Base-by-base conservation (phyloP, 1,140 invertebrate genomes). In the Zaprionus capensis region DNA sequence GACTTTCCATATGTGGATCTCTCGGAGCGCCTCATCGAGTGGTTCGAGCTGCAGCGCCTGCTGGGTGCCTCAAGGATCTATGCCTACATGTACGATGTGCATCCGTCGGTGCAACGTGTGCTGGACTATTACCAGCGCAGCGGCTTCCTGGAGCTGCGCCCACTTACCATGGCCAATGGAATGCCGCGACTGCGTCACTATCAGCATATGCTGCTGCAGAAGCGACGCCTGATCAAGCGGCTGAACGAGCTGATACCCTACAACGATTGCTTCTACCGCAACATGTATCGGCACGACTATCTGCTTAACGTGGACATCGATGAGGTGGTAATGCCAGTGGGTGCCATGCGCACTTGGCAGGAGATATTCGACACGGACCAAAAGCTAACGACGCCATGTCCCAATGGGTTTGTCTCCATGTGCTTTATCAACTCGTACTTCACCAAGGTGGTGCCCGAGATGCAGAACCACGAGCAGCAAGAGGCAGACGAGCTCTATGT, bases 61-160 rank as follows among this genome's bases (percentile, higher is more conserved):
- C 93, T 99, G 4, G 98, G 98, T 1, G 98, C 97, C 1, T 95
- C 98, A 76, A 97, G 98, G 91, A 95, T 99, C 62, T 98, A 97
- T 91, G 96, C 99, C 78, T 99, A 99, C 87, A 95, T 98, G 80
- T 94, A 98, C 4, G 96, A 97, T 82, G 95, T 98, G 2, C 97
- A 99, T 93, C 96, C 97, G 0, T 98, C 98, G 81, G 97, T 98
- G 17, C 96, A 95, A 4, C 98, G 98, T 91, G 96, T 99, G 0
- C 92, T 99, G 28, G 61, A 91, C 20, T 85, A 92, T 44, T 92
- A 92, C 31, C 79, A 91, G 51, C 69, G 69, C 0, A 77, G 38
- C 1, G 86, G 78, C 0, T 91, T 41, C 49, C 94, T 97, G 0
- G 94, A 96, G 61, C 93, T 96, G n/a, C 95, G 95, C 1, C 95